A percentile compares a stretch with the other conserved stretches of the same genome.
Evolutionary conservation across 1,140 invertebrate species (phyloP).

Genomic region (Aphelenchoides fujianensis): DNA sequence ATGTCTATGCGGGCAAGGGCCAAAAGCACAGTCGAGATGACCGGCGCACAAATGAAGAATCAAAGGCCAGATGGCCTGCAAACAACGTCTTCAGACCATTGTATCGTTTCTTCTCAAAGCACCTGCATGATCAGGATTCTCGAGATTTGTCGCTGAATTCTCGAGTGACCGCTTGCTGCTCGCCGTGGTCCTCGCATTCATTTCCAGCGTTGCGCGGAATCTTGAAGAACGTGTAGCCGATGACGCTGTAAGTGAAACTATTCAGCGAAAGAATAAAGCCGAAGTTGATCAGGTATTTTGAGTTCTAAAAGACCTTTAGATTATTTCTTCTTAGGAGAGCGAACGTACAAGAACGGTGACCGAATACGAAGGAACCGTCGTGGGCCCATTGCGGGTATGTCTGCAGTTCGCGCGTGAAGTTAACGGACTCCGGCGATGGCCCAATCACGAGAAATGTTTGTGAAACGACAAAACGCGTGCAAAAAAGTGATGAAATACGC

Average conservation of each 20-base stretch:
- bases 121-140: background rate
- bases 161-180: background rate
- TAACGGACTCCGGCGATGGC: background rate
- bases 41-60: background rate
- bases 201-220: background rate
- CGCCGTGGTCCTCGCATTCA: background rate
- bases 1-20: background rate
- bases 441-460: background rate
- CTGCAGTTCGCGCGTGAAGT: constrained; percentile 1
- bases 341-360: constrained; percentile 2
- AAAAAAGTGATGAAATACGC: background rate
- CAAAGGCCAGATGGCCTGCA: background rate
- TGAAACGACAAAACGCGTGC: background rate
- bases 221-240: background rate
- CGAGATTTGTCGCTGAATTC: background rate
- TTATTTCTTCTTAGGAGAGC: too few relatives aligned
- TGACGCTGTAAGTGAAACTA: constrained; percentile 1
- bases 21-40: background rate
- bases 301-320: background rate
- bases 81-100: too few relatives aligned
- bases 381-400: background rate
- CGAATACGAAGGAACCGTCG: background rate
- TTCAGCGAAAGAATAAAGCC: background rate
- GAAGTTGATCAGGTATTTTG: background rate
- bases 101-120: too few relatives aligned